These are phyloP conservation scores for Drosophila hamatofila DNA, from an alignment of 2,888 invertebrate genomes.

Conservation along the genomic window DNA sequence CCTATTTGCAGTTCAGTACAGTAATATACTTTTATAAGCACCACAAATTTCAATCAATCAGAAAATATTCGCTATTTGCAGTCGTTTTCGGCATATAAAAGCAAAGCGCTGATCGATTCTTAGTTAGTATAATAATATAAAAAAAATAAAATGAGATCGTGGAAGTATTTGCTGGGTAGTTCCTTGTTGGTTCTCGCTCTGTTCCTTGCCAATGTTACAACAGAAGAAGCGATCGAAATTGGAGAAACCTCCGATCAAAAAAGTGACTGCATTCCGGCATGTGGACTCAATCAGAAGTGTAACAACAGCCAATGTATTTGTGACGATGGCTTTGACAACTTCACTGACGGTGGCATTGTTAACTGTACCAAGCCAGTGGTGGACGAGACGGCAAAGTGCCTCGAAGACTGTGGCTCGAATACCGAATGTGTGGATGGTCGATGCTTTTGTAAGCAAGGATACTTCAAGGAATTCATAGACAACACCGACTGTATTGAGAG, in stretches of 20 bases:
- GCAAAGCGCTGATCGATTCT: background rate
- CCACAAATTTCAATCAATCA: background rate
- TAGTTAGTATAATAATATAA: conserved; percentile 8
- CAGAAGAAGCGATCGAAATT: background rate
- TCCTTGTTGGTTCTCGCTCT: background rate
- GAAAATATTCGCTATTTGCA: background rate
- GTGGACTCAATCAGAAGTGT: background rate
- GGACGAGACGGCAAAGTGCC: background rate
- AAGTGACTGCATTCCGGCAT: background rate
- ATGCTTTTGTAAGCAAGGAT: background rate
- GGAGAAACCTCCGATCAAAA: background rate
- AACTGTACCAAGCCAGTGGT: background rate
- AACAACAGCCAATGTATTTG: background rate
- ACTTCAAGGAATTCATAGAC: background rate
- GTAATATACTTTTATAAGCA: background rate
- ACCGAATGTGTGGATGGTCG: background rate
- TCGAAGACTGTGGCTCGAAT: background rate
- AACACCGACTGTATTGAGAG: background rate
- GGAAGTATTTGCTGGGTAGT: background rate
- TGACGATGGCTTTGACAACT: background rate
- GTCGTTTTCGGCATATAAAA: conserved; percentile 11
- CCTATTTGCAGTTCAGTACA: background rate
- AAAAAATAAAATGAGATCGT: background rate
- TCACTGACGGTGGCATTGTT: background rate
- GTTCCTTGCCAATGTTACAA: too few species aligned